These are phyloP conservation scores for Corvus cornix DNA, from an alignment of 2,113 vertebrate species.

Conservation along the genomic window DNA sequence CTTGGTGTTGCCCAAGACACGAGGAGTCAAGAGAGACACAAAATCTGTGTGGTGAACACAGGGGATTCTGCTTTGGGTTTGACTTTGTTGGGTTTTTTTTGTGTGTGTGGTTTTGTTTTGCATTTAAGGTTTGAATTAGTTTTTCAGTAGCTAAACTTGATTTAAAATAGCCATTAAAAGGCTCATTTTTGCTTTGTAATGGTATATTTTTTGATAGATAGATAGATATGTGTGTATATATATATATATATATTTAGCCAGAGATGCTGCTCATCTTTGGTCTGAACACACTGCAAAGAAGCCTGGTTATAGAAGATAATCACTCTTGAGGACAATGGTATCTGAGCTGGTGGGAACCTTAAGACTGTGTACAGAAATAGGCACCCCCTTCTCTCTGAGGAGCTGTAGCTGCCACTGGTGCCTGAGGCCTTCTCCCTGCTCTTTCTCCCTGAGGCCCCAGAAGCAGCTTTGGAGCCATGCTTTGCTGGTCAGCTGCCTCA, in stretches of 20 bases:
- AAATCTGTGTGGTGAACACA: background rate
- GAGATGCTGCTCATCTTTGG: background rate
- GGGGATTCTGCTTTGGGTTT: background rate
- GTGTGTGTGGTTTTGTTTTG: background rate
- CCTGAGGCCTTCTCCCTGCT: background rate
- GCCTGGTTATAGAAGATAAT: background rate
- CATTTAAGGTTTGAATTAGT: background rate
- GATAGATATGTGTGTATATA: too few species aligned
- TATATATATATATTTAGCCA: background rate
- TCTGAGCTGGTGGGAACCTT: background rate
- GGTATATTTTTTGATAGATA: background rate
- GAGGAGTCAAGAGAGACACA: background rate
- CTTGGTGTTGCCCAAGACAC: background rate
- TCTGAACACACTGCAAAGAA: background rate
- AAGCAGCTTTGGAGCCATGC: accelerated
- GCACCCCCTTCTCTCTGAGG: background rate
- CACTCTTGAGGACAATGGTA: background rate
- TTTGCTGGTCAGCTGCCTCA: background rate
- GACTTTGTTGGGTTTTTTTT: background rate
- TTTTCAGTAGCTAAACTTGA: background rate
- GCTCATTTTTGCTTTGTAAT: background rate
- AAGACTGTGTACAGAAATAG: background rate
- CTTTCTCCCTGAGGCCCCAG: background rate
- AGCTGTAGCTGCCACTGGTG: background rate
- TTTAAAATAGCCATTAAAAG: background rate